Percentiles rank a stretch among this genome's conserved stretches.
Evolutionary conservation across 2,113 vertebrate genomes (phyloP).

Genomic region (Alethe castanea): DNA sequence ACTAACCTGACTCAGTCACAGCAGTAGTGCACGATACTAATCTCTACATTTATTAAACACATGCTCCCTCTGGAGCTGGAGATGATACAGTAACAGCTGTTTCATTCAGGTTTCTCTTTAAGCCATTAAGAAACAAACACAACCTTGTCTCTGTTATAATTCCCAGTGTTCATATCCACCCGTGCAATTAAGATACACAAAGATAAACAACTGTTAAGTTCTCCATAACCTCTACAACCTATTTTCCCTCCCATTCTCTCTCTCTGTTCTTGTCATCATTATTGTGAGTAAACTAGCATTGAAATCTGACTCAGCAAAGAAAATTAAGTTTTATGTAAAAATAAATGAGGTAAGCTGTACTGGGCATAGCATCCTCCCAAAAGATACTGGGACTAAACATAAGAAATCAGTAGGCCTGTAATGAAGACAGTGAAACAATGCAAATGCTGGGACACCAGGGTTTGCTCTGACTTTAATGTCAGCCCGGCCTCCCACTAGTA

Average conservation of each 20-base stretch:
- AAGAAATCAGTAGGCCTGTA: not conserved
- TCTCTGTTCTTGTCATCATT: not conserved
- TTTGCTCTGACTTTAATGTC: not conserved
- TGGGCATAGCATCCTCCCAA: not conserved
- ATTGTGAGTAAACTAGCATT: not conserved
- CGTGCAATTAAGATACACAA: not conserved
- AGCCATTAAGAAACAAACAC: not conserved
- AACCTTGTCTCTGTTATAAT: not conserved
- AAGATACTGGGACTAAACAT: not conserved
- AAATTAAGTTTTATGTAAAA: not conserved
- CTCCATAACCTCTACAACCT: not conserved
- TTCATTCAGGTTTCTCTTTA: not conserved
- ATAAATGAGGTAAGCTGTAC: not conserved
- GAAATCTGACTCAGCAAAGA: not conserved
- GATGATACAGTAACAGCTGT: conserved; percentile 16
- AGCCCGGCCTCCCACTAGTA: not conserved
- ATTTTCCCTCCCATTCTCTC: not conserved
- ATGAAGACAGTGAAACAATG: not conserved
- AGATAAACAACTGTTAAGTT: not conserved
- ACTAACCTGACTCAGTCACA: not conserved
- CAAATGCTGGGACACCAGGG: not conserved
- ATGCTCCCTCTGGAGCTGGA: conserved; percentile 55
- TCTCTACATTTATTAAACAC: conserved; percentile 41
- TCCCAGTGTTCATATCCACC: not conserved
- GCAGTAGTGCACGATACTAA: not conserved